Base-by-base conservation (phyloP, 2,888 invertebrate genomes). In the Acanthosepion esculentum region DNA sequence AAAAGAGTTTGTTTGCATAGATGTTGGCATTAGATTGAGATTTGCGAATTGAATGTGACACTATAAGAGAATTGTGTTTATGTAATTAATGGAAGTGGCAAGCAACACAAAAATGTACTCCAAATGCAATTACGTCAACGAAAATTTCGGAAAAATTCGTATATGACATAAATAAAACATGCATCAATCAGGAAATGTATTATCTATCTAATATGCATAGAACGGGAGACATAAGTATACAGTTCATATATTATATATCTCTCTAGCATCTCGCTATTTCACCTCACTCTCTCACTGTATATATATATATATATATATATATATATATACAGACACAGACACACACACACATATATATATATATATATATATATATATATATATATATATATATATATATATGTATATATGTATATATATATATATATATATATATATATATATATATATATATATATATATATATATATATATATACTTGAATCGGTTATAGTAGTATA, bases 41-140 rank as follows among this genome's bases (percentile, higher is more conserved):
- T n/a, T 78, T 78, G 10, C 15, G 78, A n/a, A 78, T 78, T 78
- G 78, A 78, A 78, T 78, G 78, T 78, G 78, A 29, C 78, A 78
- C 78, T 3, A 78, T 10, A 78, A 78, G 78, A n/a, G n/a, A 78
- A 78, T 78, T 78, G 78, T 78, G 78, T 78, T 78, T 78, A 78
- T 78, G 78, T n/a, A 78, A 78, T 78, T 78, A 78, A 78, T 78
- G 78, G 78, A n/a, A 78, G 78, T n/a, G 78, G n/a, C 12, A 78
- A 5, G 78, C 78, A 78, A 29, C 10, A 15, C 29, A 78, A 8
- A n/a, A n/a, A 78, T 78, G 78, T 29, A 78, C n/a, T n/a, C 29
- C n/a, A 78, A 78, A 78, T 78, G 78, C 78, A 78, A 78, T 78
- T 78, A 78, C n/a, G n/a, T 78, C 78, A 78, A 12, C 15, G 78